Base-by-base conservation (phyloP, 2,888 invertebrate species). In the Euclidia mi region DNA sequence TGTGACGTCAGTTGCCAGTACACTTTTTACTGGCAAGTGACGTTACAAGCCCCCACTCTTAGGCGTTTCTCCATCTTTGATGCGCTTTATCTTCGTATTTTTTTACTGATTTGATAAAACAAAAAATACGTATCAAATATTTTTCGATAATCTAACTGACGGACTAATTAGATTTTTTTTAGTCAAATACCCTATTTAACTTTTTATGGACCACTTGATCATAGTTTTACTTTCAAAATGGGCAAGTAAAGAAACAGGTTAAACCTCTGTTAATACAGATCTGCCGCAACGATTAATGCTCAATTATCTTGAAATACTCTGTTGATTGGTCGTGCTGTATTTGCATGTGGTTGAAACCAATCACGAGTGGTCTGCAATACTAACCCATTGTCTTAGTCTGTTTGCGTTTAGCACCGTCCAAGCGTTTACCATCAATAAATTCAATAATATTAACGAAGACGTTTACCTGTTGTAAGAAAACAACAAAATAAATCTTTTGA, bases 161-260 rank as follows among this genome's bases (percentile, higher is more conserved):
- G n/a, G n/a, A n/a, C n/a, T n/a, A n/a, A n/a, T n/a, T n/a, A n/a
- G n/a, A n/a, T n/a, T n/a, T n/a, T n/a, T n/a, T n/a, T n/a, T n/a
- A n/a, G n/a, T n/a, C n/a, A n/a, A n/a, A n/a, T n/a, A n/a, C n/a
- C n/a, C n/a, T n/a, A n/a, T n/a, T n/a, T n/a, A n/a, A n/a, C n/a
- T n/a, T n/a, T n/a, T n/a, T n/a, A n/a, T n/a, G n/a, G n/a, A n/a
- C n/a, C n/a, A n/a, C n/a, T n/a, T n/a, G n/a, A n/a, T n/a, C n/a
- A n/a, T n/a, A n/a, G n/a, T n/a, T 41, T 49, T n/a, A 51, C 55
- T 40, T 47, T 48, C 28, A 46, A 48, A 67, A 68, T n/a, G n/a
- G n/a, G n/a, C n/a, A n/a, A n/a, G n/a, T n/a, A n/a, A 17, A 31
- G 9, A n/a, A 12, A n/a, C 7, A 25, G 9, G 14, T 6, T 25